Percentiles rank a stretch among this genome's conserved stretches.
Conservation (phyloP, 2,888 invertebrate species). For the Drosophila buzzatii region DNA sequence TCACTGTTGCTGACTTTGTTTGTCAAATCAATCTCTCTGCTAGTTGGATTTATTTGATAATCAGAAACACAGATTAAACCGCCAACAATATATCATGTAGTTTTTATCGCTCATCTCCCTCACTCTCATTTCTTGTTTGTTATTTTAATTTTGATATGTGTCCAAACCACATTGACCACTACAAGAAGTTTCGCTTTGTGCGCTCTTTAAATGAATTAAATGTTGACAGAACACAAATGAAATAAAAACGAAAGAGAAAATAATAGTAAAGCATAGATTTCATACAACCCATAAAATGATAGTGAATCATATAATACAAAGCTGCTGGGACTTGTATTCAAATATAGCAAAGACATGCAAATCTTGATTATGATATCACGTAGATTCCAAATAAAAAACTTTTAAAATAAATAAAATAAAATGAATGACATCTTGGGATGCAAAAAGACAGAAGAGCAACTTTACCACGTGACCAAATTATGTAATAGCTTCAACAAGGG, state of each 20-base stretch:
- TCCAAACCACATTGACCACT: conserved; percentile 35
- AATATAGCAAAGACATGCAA: neutral
- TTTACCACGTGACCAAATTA: conserved; percentile 5
- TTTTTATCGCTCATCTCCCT: neutral
- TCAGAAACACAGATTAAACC: neutral
- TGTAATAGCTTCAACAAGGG: neutral
- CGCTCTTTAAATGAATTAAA: conserved; percentile 63
- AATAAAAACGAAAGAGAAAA: neutral
- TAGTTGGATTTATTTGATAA: neutral
- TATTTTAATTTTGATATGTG: conserved; percentile 33
- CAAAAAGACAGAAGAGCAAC: neutral
- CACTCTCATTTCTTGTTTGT: neutral
- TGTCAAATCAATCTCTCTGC: neutral
- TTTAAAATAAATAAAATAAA: neutral
- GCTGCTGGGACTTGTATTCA: neutral
- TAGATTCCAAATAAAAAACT: neutral
- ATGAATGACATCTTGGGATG: neutral
- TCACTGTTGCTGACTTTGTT: neutral
- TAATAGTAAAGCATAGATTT: neutral
- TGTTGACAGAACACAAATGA: conserved; percentile 20
- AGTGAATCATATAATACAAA: too few species aligned
- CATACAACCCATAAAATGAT: neutral
- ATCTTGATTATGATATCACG: conserved; percentile 3
- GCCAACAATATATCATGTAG: neutral
- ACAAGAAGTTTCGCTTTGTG: conserved; percentile 42